Evolutionary conservation across 2,888 invertebrate species (phyloP).

Genomic region (Antheraea yamamai): DNA sequence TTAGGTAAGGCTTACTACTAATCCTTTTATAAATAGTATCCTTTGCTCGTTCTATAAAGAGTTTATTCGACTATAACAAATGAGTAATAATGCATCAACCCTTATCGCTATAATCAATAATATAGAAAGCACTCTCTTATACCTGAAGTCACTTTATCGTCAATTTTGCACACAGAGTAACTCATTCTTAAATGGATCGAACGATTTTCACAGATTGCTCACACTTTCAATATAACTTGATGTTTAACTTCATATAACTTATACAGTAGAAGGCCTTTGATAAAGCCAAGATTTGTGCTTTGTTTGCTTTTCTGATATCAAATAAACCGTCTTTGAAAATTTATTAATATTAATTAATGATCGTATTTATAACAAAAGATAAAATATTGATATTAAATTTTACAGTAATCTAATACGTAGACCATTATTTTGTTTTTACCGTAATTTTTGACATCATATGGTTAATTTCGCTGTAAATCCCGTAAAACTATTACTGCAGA

Average conservation of each 20-base stretch:
- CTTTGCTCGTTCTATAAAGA: constrained; percentile 35
- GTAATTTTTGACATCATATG: not conserved
- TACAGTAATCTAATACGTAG: not conserved
- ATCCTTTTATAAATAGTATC: constrained; percentile 72
- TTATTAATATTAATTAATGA: not conserved
- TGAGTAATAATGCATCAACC: constrained; percentile 38
- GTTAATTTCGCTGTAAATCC: no score
- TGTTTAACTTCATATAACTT: constrained; percentile 53
- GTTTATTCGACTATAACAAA: constrained; percentile 28
- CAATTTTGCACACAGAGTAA: constrained; percentile 49
- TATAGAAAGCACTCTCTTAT: constrained; percentile 28
- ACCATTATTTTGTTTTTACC: not conserved
- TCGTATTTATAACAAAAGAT: not conserved
- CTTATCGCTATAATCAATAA: constrained; percentile 30
- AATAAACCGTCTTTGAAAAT: constrained; percentile 32
- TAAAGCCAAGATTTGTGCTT: constrained; percentile 29
- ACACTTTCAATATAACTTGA: constrained; percentile 70
- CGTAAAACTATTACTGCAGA: no score
- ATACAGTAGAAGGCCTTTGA: constrained; percentile 31
- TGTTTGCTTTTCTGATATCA: constrained; percentile 38
- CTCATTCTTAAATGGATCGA: constrained; percentile 70
- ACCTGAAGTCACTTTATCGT: constrained; percentile 31
- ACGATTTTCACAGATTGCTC: constrained; percentile 71
- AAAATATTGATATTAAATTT: not conserved
- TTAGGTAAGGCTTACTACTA: constrained; percentile 72